Percentiles rank a stretch among this genome's conserved stretches.
These are phyloP conservation scores for Parnassius mnemosyne DNA, from an alignment of 2,888 invertebrate species.

Conservation along the genomic window DNA sequence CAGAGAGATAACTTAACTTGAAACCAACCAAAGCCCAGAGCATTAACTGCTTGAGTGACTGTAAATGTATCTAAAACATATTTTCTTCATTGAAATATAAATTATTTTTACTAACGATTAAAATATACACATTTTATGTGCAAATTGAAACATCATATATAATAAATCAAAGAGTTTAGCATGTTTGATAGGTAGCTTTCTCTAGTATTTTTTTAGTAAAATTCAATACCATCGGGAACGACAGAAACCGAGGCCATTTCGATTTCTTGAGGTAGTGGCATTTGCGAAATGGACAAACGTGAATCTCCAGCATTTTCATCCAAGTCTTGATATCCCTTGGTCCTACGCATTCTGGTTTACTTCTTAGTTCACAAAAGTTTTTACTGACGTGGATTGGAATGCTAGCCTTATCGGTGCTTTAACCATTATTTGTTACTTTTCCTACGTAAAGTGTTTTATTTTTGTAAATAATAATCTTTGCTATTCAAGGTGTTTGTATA, in stretches of 20 bases:
- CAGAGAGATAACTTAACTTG: slow-evolving; percentile 92
- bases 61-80: slow-evolving; percentile 88
- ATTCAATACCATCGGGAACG: slow-evolving; percentile 86
- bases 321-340: slow-evolving; percentile 82
- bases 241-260: slow-evolving; percentile 90
- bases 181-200: neutral
- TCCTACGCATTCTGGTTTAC: slow-evolving; percentile 65
- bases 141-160: too few species aligned
- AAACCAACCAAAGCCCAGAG: slow-evolving; percentile 93
- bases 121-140: neutral
- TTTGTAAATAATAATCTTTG: too few species aligned
- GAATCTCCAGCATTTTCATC: slow-evolving; percentile 70
- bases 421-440: slow-evolving; percentile 7
- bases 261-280: slow-evolving; percentile 83
- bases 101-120: neutral
- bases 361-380: slow-evolving; percentile 29
- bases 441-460: neutral
- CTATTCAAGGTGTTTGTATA: too few species aligned
- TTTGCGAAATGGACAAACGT: slow-evolving; percentile 57
- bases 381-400: slow-evolving; percentile 60
- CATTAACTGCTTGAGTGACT: slow-evolving; percentile 92
- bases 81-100: neutral
- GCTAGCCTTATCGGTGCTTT: slow-evolving; percentile 6
- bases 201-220: neutral
- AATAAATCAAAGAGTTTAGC: too few species aligned